Percentiles rank a stretch among this genome's conserved stretches.
Conservation (phyloP, 1,140 invertebrate species). For the Ptiloglossa arizonensis region DNA sequence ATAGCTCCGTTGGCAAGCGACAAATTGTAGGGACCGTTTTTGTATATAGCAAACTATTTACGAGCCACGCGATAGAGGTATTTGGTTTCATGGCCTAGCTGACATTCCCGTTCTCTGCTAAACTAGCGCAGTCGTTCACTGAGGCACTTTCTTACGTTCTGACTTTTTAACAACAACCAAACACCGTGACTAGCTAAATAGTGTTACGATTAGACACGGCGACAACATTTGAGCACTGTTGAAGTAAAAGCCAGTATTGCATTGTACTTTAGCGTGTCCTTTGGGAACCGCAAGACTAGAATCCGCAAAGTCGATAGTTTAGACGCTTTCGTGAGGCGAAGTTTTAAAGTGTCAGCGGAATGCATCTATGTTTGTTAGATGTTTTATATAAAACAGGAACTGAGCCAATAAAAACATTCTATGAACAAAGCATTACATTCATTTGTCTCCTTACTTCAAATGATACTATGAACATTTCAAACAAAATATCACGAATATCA, state of each 20-base stretch:
- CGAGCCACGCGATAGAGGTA: slow-evolving; percentile 42
- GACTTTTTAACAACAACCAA: slow-evolving; percentile 39
- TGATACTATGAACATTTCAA: too few relatives aligned
- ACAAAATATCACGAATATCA: too few relatives aligned
- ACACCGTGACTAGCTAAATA: slow-evolving; percentile 16
- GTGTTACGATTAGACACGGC: slow-evolving; percentile 48
- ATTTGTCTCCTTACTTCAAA: too few relatives aligned
- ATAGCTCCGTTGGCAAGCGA: slow-evolving; percentile 28
- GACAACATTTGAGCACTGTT: slow-evolving; percentile 59
- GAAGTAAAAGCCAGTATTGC: slow-evolving; percentile 50
- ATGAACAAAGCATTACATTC: slow-evolving; percentile 25
- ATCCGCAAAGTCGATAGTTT: slow-evolving; percentile 65
- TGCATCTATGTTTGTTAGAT: slow-evolving; percentile 72
- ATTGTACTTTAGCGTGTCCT: slow-evolving; percentile 57
- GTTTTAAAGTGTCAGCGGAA: slow-evolving; percentile 60
- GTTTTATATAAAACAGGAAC: slow-evolving; percentile 73
- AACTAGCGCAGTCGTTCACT: slow-evolving; percentile 55
- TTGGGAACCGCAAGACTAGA: slow-evolving; percentile 61
- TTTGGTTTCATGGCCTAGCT: slow-evolving; percentile 60
- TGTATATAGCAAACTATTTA: slow-evolving; percentile 61
- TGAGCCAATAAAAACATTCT: slow-evolving; percentile 68
- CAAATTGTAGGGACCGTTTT: slow-evolving; percentile 42
- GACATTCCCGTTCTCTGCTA: slow-evolving; percentile 59
- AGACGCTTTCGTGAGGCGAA: slow-evolving; percentile 66
- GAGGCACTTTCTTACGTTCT: slow-evolving; percentile 55